Conservation (phyloP, 1,140 invertebrate species). For the Globodera rostochiensis region DNA sequence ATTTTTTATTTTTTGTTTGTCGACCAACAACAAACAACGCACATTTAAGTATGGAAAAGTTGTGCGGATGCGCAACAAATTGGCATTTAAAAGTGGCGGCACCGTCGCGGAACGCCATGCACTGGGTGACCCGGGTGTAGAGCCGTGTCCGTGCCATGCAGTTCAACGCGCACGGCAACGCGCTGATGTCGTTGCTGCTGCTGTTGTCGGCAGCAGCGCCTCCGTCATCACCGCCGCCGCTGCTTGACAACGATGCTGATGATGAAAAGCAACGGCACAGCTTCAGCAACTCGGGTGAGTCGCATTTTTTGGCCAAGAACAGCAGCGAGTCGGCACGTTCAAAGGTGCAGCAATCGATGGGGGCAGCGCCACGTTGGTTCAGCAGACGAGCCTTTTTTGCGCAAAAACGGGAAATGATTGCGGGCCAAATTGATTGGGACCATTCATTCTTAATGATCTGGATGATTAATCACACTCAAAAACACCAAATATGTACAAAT, state of each 20-base stretch:
- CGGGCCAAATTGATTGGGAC: too few species aligned
- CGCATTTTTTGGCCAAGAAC: conserved; percentile 30
- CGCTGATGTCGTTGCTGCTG: conserved; percentile 12
- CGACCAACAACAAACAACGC: neutral
- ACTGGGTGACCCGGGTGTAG: conserved; percentile 29
- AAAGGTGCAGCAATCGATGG: conserved; percentile 15
- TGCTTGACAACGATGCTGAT: too few species aligned
- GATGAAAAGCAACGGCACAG: conserved; percentile 16
- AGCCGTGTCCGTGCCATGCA: conserved; percentile 25
- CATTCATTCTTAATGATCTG: too few species aligned
- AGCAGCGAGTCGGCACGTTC: conserved; percentile 29
- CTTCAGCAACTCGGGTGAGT: conserved; percentile 21
- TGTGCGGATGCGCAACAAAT: conserved; percentile 33
- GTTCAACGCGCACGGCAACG: conserved; percentile 30
- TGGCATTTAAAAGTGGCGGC: conserved; percentile 24
- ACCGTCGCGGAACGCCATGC: conserved; percentile 21
- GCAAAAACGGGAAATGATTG: neutral
- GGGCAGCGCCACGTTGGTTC: conserved; percentile 15
- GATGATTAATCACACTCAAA: too few species aligned
- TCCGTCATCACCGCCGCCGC: too few species aligned
- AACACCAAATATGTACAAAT: too few species aligned
- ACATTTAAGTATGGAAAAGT: conserved; percentile 38
- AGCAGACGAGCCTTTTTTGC: conserved; percentile 14
- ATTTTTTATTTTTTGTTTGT: too few species aligned
- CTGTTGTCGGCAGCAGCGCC: neutral